Percentiles rank a stretch among this genome's conserved stretches.
These are phyloP conservation scores for Cremastobaeus sp. DNA, from an alignment of 2,888 invertebrate genomes.

Conservation along the genomic window DNA sequence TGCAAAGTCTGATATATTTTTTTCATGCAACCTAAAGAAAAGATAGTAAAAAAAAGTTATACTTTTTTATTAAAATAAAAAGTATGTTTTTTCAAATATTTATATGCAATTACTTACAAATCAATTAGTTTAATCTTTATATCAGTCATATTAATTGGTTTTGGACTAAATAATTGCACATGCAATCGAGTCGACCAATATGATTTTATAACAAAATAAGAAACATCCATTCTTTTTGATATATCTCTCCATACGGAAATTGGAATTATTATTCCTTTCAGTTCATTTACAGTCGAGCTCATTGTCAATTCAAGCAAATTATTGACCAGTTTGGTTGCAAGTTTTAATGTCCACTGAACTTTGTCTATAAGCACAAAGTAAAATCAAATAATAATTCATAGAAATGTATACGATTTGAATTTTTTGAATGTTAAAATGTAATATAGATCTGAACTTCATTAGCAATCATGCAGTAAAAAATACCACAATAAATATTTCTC, in stretches of 20 bases:
- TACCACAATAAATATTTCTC: no score
- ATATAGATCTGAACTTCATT: no score
- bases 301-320: slow-evolving; percentile 65
- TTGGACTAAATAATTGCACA: slow-evolving; percentile 9
- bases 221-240: not conserved
- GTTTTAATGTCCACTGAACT: slow-evolving; percentile 25
- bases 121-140: slow-evolving; percentile 8
- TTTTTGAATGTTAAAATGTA: not conserved
- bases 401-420: not conserved
- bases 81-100: no score
- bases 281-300: slow-evolving; percentile 64
- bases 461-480: no score
- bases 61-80: no score
- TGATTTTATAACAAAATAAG: not conserved
- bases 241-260: slow-evolving; percentile 67
- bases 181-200: slow-evolving; percentile 1
- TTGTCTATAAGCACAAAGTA: not conserved
- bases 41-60: no score
- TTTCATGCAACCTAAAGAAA: no score
- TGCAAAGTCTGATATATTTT: no score
- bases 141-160: not conserved
- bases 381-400: not conserved
- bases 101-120: slow-evolving; percentile 14
- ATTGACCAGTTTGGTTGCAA: slow-evolving; percentile 63
- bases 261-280: slow-evolving; percentile 69